Base-by-base conservation (phyloP, 2,797 vertebrate genomes). In the Coreius guichenoti region DNA sequence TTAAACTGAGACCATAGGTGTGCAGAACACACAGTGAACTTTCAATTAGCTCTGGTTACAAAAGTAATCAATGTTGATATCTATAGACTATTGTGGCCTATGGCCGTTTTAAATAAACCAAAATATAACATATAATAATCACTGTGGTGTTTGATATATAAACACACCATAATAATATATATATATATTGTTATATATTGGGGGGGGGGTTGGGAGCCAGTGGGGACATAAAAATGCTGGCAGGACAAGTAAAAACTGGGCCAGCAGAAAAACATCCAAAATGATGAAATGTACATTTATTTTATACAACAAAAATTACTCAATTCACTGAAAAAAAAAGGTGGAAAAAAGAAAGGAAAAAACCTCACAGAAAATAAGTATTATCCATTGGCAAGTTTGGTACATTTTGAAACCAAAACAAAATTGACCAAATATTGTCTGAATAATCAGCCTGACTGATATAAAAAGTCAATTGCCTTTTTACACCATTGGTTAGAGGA, bases 1-100 rank as follows among this genome's bases (percentile, higher is more conserved):
- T 47, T 51, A 56, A 14, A 11, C 78, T 6, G 21, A 29, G 36
- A 65, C 70, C 49, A 29, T 29, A 74, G 68, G 72, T 63, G 39
- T 80, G 33, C 58, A 43, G 84, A 75, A 74, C 39, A 79, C 58
- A 82, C 33, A 17, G 29, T 36, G 31, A 49, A 39, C 56, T 65
- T 65, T 47, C 13, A 51, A 23, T 49, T 29, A 82, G 56, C 54
- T 73, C 14, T 72, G 58, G 58, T 76, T 39, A 76, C 51, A 69
- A 78, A 51, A 31, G 23, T 58, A 82, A 65, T 74, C 65, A 73
- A 81, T 54, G 49, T 51, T 31, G 19, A 75, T 33, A 51, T 26
- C n/a, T 47, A 51, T 29, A 75, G 1, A 84, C 72, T 14, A 29
- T 14, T 33, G 16, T 8, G 67, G 11, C 36, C 31, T 58, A 17